These are phyloP conservation scores for Epinephelus coioides DNA, from an alignment of 2,797 vertebrate genomes.

Conservation along the genomic window DNA sequence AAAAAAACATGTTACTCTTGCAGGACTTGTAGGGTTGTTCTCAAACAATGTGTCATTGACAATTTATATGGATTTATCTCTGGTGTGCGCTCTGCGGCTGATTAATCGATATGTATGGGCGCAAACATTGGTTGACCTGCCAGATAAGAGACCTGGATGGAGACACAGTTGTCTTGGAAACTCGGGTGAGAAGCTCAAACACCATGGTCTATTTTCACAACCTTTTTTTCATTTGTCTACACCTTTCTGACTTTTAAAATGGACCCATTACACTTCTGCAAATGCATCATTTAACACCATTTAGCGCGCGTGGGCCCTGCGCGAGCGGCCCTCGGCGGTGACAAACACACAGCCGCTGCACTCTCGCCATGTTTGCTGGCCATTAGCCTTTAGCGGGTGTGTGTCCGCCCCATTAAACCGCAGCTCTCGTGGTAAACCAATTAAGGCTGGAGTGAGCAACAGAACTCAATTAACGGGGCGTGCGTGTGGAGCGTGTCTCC, in stretches of 20 bases:
- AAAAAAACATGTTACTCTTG: background rate
- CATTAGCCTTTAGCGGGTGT: slow-evolving; percentile 90
- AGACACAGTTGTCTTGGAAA: slow-evolving; percentile 75
- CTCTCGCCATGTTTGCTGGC: slow-evolving; percentile 82
- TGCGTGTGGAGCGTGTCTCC: slow-evolving; percentile 66
- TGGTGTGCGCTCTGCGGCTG: slow-evolving; percentile 75
- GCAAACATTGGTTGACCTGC: slow-evolving; percentile 80
- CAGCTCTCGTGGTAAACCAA: slow-evolving; percentile 92
- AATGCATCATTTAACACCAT: slow-evolving; percentile 90
- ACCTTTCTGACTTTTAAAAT: slow-evolving; percentile 75
- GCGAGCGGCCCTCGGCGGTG: slow-evolving; percentile 50
- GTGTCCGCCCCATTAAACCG: slow-evolving; percentile 93
- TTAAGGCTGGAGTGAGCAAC: slow-evolving; percentile 92
- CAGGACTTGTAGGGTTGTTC: background rate
- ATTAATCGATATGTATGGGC: slow-evolving; percentile 86
- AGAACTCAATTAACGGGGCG: slow-evolving; percentile 91
- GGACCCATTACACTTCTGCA: slow-evolving; percentile 82
- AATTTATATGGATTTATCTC: slow-evolving; percentile 64
- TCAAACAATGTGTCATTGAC: slow-evolving; percentile 76
- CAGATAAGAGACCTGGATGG: slow-evolving; percentile 85
- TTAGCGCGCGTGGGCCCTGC: slow-evolving; percentile 63
- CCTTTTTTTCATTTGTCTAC: slow-evolving; percentile 22
- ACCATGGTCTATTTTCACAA: slow-evolving; percentile 31
- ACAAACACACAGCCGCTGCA: slow-evolving; percentile 73
- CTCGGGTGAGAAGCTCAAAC: slow-evolving; percentile 61